phyloP scores from a whole-genome alignment of 2,888 invertebrate species.

The Bimastos eiseni region DNA sequence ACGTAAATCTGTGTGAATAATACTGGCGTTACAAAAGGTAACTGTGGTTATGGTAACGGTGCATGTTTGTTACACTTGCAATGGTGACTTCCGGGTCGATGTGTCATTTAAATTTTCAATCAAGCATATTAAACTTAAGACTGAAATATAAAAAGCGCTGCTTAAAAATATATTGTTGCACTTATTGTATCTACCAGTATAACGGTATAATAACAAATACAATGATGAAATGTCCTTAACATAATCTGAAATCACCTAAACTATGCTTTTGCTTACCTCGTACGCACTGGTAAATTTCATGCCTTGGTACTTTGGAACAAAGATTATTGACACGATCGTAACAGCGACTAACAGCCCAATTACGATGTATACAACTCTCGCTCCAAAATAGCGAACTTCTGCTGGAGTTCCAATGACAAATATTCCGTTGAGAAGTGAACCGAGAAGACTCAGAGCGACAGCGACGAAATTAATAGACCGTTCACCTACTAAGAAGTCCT shows the following conservation, averaged over 20 bases:
- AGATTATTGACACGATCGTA: conserved; percentile 29
- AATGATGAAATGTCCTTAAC: too few relatives aligned
- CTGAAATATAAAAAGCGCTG: too few relatives aligned
- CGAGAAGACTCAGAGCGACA: conserved; percentile 37
- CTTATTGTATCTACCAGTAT: too few relatives aligned
- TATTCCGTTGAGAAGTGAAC: conserved; percentile 38
- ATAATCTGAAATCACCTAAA: background rate
- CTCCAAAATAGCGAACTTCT: conserved; percentile 37
- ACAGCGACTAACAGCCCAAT: conserved; percentile 31
- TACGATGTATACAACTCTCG: background rate
- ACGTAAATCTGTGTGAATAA: too few relatives aligned
- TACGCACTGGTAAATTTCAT: conserved; percentile 39
- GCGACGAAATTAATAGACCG: conserved; percentile 35
- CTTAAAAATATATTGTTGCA: too few relatives aligned
- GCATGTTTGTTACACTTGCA: too few relatives aligned
- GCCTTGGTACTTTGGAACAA: conserved; percentile 35
- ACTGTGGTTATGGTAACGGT: too few relatives aligned
- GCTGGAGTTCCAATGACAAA: conserved; percentile 38
- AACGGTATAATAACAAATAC: too few relatives aligned
- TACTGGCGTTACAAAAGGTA: too few relatives aligned
- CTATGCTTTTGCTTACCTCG: conserved; percentile 38
- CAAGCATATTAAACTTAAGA: too few relatives aligned
- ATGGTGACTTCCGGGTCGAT: too few relatives aligned
- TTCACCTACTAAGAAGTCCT: conserved; percentile 26
- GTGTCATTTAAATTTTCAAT: too few relatives aligned